phyloP scores from a whole-genome alignment of 2,888 invertebrate genomes.

The Brenthis daphne region DNA sequence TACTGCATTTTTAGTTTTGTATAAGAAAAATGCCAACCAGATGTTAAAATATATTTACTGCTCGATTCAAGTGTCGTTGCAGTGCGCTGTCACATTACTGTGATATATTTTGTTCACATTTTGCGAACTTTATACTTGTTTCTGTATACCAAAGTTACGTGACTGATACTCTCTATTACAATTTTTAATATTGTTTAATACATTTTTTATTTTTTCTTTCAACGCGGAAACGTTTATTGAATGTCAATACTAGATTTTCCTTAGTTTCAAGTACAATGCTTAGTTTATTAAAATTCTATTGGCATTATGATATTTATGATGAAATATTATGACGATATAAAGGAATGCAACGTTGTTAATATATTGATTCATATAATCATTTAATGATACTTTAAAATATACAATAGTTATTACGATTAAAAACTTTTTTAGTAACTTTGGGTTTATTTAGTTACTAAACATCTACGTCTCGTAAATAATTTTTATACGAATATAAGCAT shows the following conservation, averaged over 20 bases:
- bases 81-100: constrained; percentile 27
- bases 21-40: constrained; percentile 26
- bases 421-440: too few relatives aligned
- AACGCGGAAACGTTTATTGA: background rate
- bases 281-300: too few relatives aligned
- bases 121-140: constrained; percentile 15
- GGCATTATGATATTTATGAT: too few relatives aligned
- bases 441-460: too few relatives aligned
- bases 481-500: too few relatives aligned
- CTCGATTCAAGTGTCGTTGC: constrained; percentile 25
- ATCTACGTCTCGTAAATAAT: too few relatives aligned
- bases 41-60: constrained; percentile 31
- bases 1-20: constrained; percentile 16
- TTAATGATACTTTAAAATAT: too few relatives aligned
- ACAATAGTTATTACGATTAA: too few relatives aligned
- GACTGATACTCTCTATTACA: constrained; percentile 7
- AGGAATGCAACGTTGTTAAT: background rate
- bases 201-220: background rate
- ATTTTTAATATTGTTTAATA: background rate
- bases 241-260: too few relatives aligned
- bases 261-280: background rate
- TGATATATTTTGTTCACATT: constrained; percentile 28
- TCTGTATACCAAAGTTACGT: constrained; percentile 13
- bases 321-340: background rate
- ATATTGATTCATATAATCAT: too few relatives aligned